These are phyloP conservation scores for Sycobia sp. DNA, from an alignment of 1,140 invertebrate genomes.

Conservation along the genomic window DNA sequence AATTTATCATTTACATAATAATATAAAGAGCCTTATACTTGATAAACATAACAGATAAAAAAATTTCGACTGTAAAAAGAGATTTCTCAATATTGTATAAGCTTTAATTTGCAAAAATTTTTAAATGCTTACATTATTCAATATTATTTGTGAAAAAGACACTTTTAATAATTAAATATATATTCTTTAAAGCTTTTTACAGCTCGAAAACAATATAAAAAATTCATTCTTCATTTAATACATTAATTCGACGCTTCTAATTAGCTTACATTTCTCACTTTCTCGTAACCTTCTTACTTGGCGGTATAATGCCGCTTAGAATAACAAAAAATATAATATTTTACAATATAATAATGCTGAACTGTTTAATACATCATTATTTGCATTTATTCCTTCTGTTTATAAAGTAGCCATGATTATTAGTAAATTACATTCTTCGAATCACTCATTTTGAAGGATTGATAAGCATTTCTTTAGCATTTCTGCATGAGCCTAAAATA, in stretches of 20 bases:
- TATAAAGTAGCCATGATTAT: slow-evolving; percentile 30
- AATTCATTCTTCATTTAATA: slow-evolving; percentile 34
- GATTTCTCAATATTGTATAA: slow-evolving; percentile 13
- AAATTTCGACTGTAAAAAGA: slow-evolving; percentile 19
- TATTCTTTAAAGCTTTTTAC: slow-evolving; percentile 40
- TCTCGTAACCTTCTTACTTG: slow-evolving; percentile 28
- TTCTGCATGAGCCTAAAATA: slow-evolving; percentile 66
- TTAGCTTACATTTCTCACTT: slow-evolving; percentile 21
- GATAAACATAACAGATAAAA: slow-evolving; percentile 43
- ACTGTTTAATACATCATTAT: slow-evolving; percentile 52
- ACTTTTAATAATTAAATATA: slow-evolving; percentile 28
- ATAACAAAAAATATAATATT: slow-evolving; percentile 61
- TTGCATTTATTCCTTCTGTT: slow-evolving; percentile 32
- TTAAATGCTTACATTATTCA: slow-evolving; percentile 24
- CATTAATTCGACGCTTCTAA: slow-evolving; percentile 25
- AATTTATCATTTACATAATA: slow-evolving; percentile 45
- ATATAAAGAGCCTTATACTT: slow-evolving; percentile 44
- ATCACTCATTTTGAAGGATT: slow-evolving; percentile 65
- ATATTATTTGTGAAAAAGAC: slow-evolving; percentile 34
- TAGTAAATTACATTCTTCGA: slow-evolving; percentile 39
- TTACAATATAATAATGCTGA: slow-evolving; percentile 52
- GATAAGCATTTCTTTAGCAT: slow-evolving; percentile 68
- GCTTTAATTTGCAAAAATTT: slow-evolving; percentile 22
- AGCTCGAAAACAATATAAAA: slow-evolving; percentile 43
- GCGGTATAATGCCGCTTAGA: slow-evolving; percentile 32